These are phyloP conservation scores for Caenorhabditis plicata DNA, from an alignment of 2,888 invertebrate genomes.

Conservation along the genomic window DNA sequence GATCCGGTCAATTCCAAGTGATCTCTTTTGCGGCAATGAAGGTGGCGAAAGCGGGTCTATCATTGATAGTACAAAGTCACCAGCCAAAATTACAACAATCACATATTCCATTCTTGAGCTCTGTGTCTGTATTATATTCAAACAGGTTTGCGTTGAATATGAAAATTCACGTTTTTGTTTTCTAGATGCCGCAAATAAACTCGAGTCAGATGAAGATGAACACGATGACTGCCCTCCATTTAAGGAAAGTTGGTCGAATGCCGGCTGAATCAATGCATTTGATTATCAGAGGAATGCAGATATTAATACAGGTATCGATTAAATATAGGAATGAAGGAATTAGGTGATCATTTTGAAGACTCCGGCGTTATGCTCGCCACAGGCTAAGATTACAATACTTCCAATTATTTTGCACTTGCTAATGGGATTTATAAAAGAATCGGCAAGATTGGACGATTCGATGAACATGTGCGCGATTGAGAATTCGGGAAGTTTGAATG, in stretches of 20 bases:
- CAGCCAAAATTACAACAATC: constrained; percentile 21
- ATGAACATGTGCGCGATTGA: constrained; percentile 71
- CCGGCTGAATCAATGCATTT: constrained; percentile 42
- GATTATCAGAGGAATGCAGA: constrained; percentile 27
- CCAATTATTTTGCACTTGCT: constrained; percentile 89
- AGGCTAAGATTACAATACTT: constrained; percentile 79
- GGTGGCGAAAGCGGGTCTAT: constrained; percentile 22
- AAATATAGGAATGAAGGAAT: neutral
- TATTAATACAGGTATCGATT: constrained; percentile 3
- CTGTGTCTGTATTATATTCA: constrained; percentile 26
- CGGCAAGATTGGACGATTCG: constrained; percentile 71
- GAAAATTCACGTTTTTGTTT: too few relatives aligned
- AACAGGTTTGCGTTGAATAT: too few relatives aligned
- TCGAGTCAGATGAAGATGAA: constrained; percentile 48
- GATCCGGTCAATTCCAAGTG: constrained; percentile 14
- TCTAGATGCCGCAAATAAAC: constrained; percentile 65
- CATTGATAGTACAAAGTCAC: constrained; percentile 6
- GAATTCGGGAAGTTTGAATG: constrained; percentile 71
- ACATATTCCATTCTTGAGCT: constrained; percentile 25
- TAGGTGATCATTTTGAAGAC: constrained; percentile 17
- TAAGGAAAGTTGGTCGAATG: constrained; percentile 40
- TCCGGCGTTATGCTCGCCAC: constrained; percentile 45
- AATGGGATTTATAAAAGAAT: constrained; percentile 84
- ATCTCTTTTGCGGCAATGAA: constrained; percentile 20
- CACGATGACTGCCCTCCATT: constrained; percentile 50